Percentiles rank a stretch among this genome's conserved stretches.
These are phyloP conservation scores for Eupithecia pulchellata DNA, from an alignment of 2,888 invertebrate genomes.

Conservation along the genomic window DNA sequence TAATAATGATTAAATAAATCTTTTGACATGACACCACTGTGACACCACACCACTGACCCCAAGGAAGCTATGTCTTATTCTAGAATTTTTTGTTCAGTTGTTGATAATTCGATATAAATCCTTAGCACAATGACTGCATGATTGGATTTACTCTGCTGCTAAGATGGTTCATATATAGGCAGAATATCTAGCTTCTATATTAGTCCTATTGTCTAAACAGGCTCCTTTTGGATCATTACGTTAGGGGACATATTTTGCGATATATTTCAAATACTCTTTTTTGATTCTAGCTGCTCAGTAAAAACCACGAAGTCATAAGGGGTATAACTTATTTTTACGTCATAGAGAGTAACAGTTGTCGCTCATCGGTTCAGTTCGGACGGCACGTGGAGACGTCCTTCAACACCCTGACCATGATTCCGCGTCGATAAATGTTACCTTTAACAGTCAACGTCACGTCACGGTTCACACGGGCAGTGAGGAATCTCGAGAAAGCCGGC, in stretches of 20 bases:
- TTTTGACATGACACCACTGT: too few relatives aligned
- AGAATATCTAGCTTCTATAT: neutral
- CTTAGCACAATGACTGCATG: neutral
- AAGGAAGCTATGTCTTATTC: neutral
- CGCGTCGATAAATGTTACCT: neutral
- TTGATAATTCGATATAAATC: neutral
- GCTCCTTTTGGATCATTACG: neutral
- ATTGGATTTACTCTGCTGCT: neutral
- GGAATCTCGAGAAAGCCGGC: constrained; percentile 85
- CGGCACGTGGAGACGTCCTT: neutral
- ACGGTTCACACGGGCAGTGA: constrained; percentile 63
- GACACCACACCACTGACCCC: neutral
- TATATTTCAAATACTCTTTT: too few relatives aligned
- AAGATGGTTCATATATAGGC: neutral
- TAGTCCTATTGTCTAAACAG: neutral
- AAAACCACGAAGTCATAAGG: too few relatives aligned
- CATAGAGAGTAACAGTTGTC: neutral
- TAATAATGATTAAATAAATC: too few relatives aligned
- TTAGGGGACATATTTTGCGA: neutral
- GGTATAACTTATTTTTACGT: too few relatives aligned
- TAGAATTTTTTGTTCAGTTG: neutral
- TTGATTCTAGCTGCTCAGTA: too few relatives aligned
- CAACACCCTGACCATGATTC: neutral
- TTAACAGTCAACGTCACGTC: constrained; percentile 50
- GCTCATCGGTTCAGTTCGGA: neutral